Evolutionary conservation across 2,888 invertebrate species (phyloP), one percentile per base, ranked within the genome.

Genomic region (Saturnia pavonia): DNA sequence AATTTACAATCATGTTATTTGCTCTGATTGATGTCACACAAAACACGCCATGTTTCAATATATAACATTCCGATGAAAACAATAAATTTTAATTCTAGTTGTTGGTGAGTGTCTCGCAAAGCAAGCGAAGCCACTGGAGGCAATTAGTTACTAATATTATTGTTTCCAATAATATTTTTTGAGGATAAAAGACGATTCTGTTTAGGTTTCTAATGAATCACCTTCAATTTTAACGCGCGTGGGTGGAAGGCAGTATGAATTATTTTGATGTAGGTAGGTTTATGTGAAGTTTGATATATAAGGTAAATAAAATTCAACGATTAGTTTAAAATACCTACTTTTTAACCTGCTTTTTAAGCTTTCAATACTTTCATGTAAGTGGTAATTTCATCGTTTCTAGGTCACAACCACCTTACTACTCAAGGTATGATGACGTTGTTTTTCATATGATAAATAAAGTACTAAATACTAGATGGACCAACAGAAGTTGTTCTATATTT

Each of bases 121-220:
- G 3, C 40, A n/a, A 19, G 9, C n/a, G 40, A 65, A 65, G 27
- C 16, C 16, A 63, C 34, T 34, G 34, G n/a, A 1, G 40, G 40
- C 8, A 22, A 0, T 16, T 40, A 69, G 25, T 25, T 43, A 51
- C 42, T 66, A 42, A 63, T 70, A 54, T 54, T 42, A 19, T 57
- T 54, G 42, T 67, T 66, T 71, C 69, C 73, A 73, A 74, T 70
- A 67, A 70, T 74, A 68, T 70, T 48, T 14, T 65, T 27, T 45
- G 51, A 42, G 66, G 43, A 68, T 40, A 48, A 25, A 43, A 54
- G 51, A 75, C 72, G 25, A 68, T 70, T 73, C 63, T 34, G 71
- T 72, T 71, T 75, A 74, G 74, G 75, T 74, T 73, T 65, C 73
- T 75, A 75, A 76, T 83, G 80, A 82, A 79, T 83, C 81, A 82